phyloP scores from a whole-genome alignment of 2,888 invertebrate genomes.

The Pristionchus fissidentatus region DNA sequence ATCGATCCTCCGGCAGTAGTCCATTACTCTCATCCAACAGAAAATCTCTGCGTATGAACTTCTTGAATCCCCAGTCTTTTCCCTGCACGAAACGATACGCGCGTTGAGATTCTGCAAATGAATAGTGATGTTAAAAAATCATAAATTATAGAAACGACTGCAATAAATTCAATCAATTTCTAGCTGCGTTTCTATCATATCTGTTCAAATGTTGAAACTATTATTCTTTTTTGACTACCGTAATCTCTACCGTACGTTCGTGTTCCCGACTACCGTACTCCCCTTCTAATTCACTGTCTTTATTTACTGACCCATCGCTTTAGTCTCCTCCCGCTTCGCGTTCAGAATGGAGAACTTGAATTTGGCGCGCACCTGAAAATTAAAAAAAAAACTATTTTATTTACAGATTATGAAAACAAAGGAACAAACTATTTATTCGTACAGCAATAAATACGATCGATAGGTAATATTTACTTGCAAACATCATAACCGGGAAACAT shows the following conservation, averaged over 20 bases:
- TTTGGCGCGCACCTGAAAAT: slow-evolving; percentile 85
- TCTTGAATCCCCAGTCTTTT: slow-evolving; percentile 99
- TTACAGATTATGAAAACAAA: no score
- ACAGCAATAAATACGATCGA: no score
- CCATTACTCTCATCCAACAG: slow-evolving; percentile 98
- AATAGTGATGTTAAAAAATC: neutral
- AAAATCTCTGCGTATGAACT: slow-evolving; percentile 98
- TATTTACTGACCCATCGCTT: slow-evolving; percentile 89
- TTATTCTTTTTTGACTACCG: neutral
- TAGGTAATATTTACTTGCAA: no score
- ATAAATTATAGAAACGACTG: neutral
- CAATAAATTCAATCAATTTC: no score
- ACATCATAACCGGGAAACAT: no score
- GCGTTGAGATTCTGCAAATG: slow-evolving; percentile 84
- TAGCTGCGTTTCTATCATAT: neutral
- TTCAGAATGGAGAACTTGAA: slow-evolving; percentile 99
- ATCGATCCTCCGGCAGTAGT: slow-evolving; percentile 95
- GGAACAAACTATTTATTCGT: no score
- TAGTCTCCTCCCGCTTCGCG: slow-evolving; percentile 99
- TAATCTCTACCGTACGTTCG: neutral
- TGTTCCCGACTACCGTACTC: neutral
- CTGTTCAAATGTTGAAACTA: no score
- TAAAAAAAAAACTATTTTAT: neutral
- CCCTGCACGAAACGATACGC: slow-evolving; percentile 99
- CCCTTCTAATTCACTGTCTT: neutral